Evolutionary conservation across 2,888 invertebrate species (phyloP).

Genomic region (Nasonia oneida): DNA sequence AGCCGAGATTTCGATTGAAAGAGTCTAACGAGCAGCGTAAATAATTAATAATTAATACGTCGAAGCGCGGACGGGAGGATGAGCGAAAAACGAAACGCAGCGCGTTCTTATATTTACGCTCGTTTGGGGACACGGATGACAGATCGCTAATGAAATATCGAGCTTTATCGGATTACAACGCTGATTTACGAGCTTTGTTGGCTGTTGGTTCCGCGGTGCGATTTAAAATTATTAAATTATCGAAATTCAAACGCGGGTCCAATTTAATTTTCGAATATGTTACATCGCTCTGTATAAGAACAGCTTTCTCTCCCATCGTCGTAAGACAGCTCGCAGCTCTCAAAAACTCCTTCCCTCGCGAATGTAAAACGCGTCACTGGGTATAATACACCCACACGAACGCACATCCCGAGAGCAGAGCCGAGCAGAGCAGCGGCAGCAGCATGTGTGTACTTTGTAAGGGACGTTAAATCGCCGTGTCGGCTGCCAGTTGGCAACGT

Average conservation of each 20-base stretch:
- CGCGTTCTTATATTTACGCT: too few relatives aligned
- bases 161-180: neutral
- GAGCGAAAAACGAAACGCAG: neutral
- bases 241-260: too few relatives aligned
- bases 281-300: neutral
- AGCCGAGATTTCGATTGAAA: slow-evolving; percentile 22
- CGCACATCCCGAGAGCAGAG: slow-evolving; percentile 1
- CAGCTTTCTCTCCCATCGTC: neutral
- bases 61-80: neutral
- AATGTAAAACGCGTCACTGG: slow-evolving; percentile 3
- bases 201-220: too few relatives aligned
- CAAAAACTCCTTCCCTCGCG: neutral
- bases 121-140: neutral
- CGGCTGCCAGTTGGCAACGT: slow-evolving; percentile 60
- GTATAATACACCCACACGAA: neutral
- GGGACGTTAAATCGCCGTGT: slow-evolving; percentile 56
- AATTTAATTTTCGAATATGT: too few relatives aligned
- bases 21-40: slow-evolving; percentile 20
- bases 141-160: neutral
- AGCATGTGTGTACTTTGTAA: slow-evolving; percentile 46
- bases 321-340: neutral
- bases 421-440: neutral
- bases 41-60: slow-evolving; percentile 35
- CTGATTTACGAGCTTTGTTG: neutral
- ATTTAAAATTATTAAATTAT: too few relatives aligned